phyloP scores from a whole-genome alignment of 2,888 invertebrate species.

The Tromatobia lineatoria region DNA sequence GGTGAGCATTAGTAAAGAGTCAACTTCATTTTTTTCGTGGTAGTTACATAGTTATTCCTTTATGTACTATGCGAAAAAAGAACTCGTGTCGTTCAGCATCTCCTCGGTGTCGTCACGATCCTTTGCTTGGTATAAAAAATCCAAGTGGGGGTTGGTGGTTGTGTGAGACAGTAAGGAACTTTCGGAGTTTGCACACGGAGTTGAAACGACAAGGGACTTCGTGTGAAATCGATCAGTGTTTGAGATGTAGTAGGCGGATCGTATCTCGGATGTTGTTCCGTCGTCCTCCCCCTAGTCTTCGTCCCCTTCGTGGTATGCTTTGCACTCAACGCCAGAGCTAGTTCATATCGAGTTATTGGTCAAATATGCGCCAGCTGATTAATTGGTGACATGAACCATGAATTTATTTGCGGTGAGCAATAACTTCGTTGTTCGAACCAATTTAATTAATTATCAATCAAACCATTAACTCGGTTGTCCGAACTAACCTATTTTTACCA shows the following conservation, averaged over 20 bases:
- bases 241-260: constrained; percentile 50
- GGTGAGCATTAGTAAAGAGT: not conserved
- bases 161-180: constrained; percentile 16
- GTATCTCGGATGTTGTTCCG: constrained; percentile 40
- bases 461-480: no score
- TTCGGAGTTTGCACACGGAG: constrained; percentile 36
- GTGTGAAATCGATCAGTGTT: constrained; percentile 64
- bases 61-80: not conserved
- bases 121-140: constrained; percentile 67
- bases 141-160: constrained; percentile 58
- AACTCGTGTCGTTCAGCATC: constrained; percentile 39
- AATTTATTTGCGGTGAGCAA: no score
- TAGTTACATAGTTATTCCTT: not conserved
- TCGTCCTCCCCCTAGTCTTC: constrained; percentile 11
- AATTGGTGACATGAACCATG: no score
- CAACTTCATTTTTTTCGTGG: not conserved
- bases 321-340: constrained; percentile 24
- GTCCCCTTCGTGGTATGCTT: constrained; percentile 11
- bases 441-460: no score
- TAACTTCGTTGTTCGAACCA: no score
- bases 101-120: constrained; percentile 65
- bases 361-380: no score
- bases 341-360: constrained; percentile 37
- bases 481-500: no score
- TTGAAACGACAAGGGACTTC: constrained; percentile 53